A percentile compares a stretch with the other conserved stretches of the same genome.
Conservation (phyloP, 2,888 invertebrate genomes). For the Agriopis marginaria region DNA sequence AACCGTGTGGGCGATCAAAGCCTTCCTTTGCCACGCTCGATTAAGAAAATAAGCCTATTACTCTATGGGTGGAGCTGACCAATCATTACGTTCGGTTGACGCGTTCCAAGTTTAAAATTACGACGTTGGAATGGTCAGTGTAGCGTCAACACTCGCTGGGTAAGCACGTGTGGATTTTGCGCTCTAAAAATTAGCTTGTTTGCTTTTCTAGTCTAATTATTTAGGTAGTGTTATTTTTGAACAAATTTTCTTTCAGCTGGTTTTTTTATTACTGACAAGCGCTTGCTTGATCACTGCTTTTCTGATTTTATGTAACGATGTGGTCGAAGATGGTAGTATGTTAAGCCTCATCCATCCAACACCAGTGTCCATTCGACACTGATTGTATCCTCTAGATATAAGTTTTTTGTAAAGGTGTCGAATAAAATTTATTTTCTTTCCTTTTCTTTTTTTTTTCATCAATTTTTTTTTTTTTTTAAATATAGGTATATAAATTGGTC, state of each 20-base stretch:
- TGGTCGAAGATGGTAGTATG: too few relatives aligned
- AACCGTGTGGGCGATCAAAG: slow-evolving; percentile 71
- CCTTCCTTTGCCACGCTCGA: slow-evolving; percentile 59
- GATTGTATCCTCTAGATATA: too few relatives aligned
- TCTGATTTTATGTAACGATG: too few relatives aligned
- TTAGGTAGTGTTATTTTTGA: background rate
- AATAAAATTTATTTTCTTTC: too few relatives aligned
- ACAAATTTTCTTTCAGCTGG: background rate
- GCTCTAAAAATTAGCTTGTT: slow-evolving; percentile 51
- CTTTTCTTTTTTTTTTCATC: too few relatives aligned
- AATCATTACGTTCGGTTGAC: slow-evolving; percentile 67
- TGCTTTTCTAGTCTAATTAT: background rate
- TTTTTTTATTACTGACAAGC: too few relatives aligned
- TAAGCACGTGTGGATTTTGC: slow-evolving; percentile 50
- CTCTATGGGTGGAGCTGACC: slow-evolving; percentile 70
- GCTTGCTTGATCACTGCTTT: too few relatives aligned
- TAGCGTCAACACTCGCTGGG: slow-evolving; percentile 48
- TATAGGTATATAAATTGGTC: too few relatives aligned
- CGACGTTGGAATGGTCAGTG: slow-evolving; percentile 52
- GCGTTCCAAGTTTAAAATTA: slow-evolving; percentile 74
- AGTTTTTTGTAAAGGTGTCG: too few relatives aligned
- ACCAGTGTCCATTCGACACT: too few relatives aligned
- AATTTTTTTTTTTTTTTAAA: too few relatives aligned
- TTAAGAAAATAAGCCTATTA: slow-evolving; percentile 71
- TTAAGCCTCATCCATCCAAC: too few relatives aligned